Conservation (phyloP, 1,140 invertebrate species). For the Ostrea edulis region DNA sequence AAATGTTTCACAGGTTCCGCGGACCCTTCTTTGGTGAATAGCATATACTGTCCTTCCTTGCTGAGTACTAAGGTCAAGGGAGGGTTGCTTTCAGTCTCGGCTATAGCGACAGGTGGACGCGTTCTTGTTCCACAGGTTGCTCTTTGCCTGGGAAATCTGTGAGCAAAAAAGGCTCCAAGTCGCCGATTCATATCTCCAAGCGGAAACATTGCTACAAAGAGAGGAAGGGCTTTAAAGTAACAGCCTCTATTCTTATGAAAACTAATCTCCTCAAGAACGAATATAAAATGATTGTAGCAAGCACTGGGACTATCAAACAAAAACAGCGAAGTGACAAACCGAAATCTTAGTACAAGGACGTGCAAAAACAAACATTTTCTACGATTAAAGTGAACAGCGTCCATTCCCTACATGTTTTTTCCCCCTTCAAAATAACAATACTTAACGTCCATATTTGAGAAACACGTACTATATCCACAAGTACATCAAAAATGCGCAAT, state of each 20-base stretch:
- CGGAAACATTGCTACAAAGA: conserved; percentile 27
- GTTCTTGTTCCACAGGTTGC: not conserved
- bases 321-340: too few species aligned
- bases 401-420: too few species aligned
- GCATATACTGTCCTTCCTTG: not conserved
- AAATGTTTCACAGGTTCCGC: conserved; percentile 1
- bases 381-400: too few species aligned
- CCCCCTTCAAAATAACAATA: too few species aligned
- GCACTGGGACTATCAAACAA: too few species aligned
- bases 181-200: not conserved
- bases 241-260: not conserved
- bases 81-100: not conserved
- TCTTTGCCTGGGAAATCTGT: not conserved
- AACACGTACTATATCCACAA: too few species aligned
- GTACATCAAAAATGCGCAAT: too few species aligned
- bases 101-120: not conserved
- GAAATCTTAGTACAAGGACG: too few species aligned
- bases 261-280: too few species aligned
- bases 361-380: too few species aligned
- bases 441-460: too few species aligned
- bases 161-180: not conserved
- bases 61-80: not conserved
- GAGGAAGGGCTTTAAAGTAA: not conserved
- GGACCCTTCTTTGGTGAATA: conserved; percentile 3
- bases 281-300: too few species aligned